Evolutionary conservation across 2,113 vertebrate species (phyloP).

Genomic region (Monopterus albus): DNA sequence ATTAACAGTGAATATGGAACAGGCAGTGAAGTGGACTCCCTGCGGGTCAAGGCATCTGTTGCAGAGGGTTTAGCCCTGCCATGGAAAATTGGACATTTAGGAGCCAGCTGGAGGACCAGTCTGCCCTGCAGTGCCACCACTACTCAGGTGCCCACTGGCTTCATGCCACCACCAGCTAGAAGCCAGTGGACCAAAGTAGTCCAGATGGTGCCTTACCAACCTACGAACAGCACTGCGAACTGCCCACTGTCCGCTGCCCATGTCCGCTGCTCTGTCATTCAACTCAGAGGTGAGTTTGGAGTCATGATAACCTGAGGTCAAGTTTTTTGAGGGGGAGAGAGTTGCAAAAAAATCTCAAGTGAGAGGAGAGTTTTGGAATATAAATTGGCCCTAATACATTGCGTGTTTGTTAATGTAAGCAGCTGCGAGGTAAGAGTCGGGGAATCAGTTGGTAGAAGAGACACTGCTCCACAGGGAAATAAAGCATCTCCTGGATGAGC

Average conservation of each 20-base stretch:
- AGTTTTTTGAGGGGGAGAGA: not conserved
- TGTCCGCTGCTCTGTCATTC: slow-evolving; percentile 41
- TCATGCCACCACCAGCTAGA: slow-evolving; percentile 66
- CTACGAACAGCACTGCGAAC: slow-evolving; percentile 45
- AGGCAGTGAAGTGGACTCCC: slow-evolving; percentile 71
- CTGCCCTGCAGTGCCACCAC: slow-evolving; percentile 67
- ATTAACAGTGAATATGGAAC: slow-evolving; percentile 64
- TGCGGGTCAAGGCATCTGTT: slow-evolving; percentile 78
- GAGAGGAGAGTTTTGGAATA: slow-evolving; percentile 44
- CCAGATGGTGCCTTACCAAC: slow-evolving; percentile 76
- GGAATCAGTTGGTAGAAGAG: slow-evolving; percentile 36
- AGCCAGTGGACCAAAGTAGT: slow-evolving; percentile 68
- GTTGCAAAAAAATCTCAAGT: slow-evolving; percentile 26
- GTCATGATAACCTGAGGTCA: slow-evolving; percentile 41
- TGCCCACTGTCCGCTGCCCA: slow-evolving; percentile 31
- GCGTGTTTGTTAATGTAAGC: slow-evolving; percentile 65
- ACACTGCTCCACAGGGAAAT: slow-evolving; percentile 62
- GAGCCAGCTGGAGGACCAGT: slow-evolving; percentile 78
- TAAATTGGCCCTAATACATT: slow-evolving; percentile 44
- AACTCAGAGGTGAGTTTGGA: slow-evolving; percentile 53
- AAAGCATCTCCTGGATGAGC: slow-evolving; percentile 63
- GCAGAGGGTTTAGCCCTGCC: slow-evolving; percentile 66
- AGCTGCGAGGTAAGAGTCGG: slow-evolving; percentile 48
- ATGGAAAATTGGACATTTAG: slow-evolving; percentile 82
- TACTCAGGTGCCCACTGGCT: slow-evolving; percentile 74